phyloP scores from a whole-genome alignment of 1,140 invertebrate genomes.

The Hormaphis cornu region DNA sequence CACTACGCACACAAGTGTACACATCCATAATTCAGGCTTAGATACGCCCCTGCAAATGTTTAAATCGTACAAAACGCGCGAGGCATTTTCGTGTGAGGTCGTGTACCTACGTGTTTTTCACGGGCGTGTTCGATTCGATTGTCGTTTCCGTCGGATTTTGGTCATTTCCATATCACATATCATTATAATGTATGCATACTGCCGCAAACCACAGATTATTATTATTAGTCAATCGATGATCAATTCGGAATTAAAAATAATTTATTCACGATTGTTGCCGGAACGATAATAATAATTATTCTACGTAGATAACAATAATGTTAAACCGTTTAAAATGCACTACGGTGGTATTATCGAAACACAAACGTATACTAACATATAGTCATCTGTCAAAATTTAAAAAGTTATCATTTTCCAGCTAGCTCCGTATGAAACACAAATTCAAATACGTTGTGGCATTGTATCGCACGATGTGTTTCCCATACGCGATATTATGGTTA shows the following conservation, averaged over 20 bases:
- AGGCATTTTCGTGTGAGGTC: too few species aligned
- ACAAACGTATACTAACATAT: not conserved
- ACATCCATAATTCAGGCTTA: too few species aligned
- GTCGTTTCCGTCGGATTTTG: not conserved
- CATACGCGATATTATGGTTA: too few species aligned
- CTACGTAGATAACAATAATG: too few species aligned
- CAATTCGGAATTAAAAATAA: not conserved
- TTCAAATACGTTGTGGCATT: too few species aligned
- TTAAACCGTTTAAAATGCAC: too few species aligned
- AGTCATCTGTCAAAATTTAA: not conserved
- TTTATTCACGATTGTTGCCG: constrained; percentile 11
- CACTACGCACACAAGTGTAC: too few species aligned
- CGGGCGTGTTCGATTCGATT: not conserved
- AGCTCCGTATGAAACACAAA: not conserved
- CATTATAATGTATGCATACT: not conserved
- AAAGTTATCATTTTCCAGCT: not conserved
- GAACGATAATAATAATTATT: not conserved
- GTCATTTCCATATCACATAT: not conserved
- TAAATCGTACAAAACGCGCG: too few species aligned
- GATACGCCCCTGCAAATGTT: too few species aligned
- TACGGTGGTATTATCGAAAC: not conserved
- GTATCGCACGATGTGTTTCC: not conserved
- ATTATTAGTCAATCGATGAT: not conserved
- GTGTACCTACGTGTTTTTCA: not conserved
- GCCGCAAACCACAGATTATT: constrained; percentile 1